Conservation (phyloP, 2,888 invertebrate genomes). For the Drosophila kambysellisi region DNA sequence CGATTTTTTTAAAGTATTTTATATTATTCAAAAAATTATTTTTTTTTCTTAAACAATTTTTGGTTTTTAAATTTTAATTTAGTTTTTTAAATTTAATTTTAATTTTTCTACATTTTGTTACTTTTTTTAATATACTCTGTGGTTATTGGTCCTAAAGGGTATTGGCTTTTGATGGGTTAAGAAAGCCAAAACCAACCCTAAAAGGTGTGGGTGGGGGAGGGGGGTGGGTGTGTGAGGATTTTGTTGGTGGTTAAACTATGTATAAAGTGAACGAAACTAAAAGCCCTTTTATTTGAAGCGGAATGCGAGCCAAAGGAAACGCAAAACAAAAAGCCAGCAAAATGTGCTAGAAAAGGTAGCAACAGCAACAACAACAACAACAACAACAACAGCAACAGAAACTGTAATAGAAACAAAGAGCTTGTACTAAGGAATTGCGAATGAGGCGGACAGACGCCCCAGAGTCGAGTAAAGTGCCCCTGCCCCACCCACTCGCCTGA, state of each 20-base stretch:
- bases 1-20: background rate
- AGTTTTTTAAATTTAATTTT: background rate
- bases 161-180: conserved; percentile 6
- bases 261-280: conserved; percentile 51
- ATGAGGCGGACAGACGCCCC: conserved; percentile 29
- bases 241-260: conserved; percentile 26
- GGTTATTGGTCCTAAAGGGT: background rate
- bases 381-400: conserved; percentile 26
- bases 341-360: conserved; percentile 52
- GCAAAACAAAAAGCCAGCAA: conserved; percentile 45
- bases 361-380: conserved; percentile 1
- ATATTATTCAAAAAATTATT: background rate
- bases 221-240: background rate
- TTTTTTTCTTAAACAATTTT: background rate
- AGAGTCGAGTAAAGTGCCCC: conserved; percentile 30
- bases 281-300: conserved; percentile 44
- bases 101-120: no score
- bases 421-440: conserved; percentile 34
- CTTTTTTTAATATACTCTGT: no score
- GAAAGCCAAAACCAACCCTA: conserved; percentile 29
- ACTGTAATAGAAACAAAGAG: conserved; percentile 34
- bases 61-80: background rate
- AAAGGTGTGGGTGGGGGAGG: background rate
- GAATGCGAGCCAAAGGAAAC: conserved; percentile 61
- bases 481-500: background rate